Conservation (phyloP, 2,888 invertebrate species). For the Margaritifera margaritifera region DNA sequence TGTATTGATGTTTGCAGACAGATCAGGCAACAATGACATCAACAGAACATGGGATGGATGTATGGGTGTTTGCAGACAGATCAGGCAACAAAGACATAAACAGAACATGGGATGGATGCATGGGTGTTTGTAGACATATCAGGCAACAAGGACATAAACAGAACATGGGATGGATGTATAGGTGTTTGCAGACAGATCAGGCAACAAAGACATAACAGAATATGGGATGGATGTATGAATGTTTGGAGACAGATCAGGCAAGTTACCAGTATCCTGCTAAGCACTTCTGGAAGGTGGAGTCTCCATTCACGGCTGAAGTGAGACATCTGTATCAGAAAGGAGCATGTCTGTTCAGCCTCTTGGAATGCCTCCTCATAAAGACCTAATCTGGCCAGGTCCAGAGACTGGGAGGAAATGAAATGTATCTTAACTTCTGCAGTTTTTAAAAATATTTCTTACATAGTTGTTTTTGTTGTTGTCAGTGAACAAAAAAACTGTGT, state of each 20-base stretch:
- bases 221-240: background rate
- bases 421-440: background rate
- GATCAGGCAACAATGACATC: too few relatives aligned
- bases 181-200: too few relatives aligned
- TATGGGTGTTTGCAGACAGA: too few relatives aligned
- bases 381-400: conserved; percentile 48
- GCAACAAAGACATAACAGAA: background rate
- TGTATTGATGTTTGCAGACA: too few relatives aligned
- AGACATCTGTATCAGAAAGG: conserved; percentile 62
- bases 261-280: conserved; percentile 67
- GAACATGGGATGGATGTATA: too few relatives aligned
- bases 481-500: too few relatives aligned
- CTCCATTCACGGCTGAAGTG: conserved; percentile 67
- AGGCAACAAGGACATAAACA: too few relatives aligned
- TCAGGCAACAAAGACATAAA: too few relatives aligned
- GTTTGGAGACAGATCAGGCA: background rate
- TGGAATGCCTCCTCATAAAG: conserved; percentile 43
- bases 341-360: conserved; percentile 63
- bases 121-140: too few relatives aligned
- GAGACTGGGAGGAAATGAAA: conserved; percentile 40
- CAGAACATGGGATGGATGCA: too few relatives aligned
- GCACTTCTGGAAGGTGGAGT: conserved; percentile 64
- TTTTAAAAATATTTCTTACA: background rate
- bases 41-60: too few relatives aligned
- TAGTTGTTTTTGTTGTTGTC: too few relatives aligned